Percentiles rank a stretch among this genome's conserved stretches.
Evolutionary conservation across 2,888 invertebrate species (phyloP).

Genomic region (Scaptomyza tumidula): DNA sequence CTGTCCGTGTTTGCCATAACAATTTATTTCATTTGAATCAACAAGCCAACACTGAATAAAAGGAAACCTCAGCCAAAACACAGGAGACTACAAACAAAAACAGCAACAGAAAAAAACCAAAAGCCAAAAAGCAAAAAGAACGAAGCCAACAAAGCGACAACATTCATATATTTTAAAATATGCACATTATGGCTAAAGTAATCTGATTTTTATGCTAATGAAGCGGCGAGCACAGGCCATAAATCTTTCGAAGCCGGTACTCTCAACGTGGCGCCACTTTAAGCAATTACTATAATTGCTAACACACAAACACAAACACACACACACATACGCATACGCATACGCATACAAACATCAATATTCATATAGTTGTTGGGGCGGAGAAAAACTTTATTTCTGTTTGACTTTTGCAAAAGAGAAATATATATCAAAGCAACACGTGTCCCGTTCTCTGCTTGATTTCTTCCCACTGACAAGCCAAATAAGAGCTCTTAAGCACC

Average conservation of each 20-base stretch:
- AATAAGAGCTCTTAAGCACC: constrained; percentile 22
- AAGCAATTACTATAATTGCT: constrained; percentile 78
- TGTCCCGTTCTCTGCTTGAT: constrained; percentile 57
- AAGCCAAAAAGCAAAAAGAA: neutral
- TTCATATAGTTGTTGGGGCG: constrained; percentile 39
- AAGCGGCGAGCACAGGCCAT: constrained; percentile 63
- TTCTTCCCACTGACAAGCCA: constrained; percentile 45
- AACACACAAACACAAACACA: constrained; percentile 27
- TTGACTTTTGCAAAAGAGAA: constrained; percentile 48
- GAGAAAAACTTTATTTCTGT: constrained; percentile 64
- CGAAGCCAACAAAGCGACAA: constrained; percentile 42
- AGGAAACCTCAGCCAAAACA: constrained; percentile 32
- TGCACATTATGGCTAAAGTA: constrained; percentile 76
- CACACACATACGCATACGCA: constrained; percentile 11
- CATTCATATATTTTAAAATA: constrained; percentile 72
- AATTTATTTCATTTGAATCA: constrained; percentile 78
- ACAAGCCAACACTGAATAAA: constrained; percentile 57
- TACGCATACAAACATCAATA: constrained; percentile 54
- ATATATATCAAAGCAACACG: constrained; percentile 78
- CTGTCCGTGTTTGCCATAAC: constrained; percentile 80
- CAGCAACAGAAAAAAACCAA: neutral
- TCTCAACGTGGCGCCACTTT: constrained; percentile 40
- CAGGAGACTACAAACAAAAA: constrained; percentile 6
- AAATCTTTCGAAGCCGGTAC: constrained; percentile 49
- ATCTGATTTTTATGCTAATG: constrained; percentile 81